Conservation (phyloP, 1,140 invertebrate species). For the Brachionus asplanchnoidis region DNA sequence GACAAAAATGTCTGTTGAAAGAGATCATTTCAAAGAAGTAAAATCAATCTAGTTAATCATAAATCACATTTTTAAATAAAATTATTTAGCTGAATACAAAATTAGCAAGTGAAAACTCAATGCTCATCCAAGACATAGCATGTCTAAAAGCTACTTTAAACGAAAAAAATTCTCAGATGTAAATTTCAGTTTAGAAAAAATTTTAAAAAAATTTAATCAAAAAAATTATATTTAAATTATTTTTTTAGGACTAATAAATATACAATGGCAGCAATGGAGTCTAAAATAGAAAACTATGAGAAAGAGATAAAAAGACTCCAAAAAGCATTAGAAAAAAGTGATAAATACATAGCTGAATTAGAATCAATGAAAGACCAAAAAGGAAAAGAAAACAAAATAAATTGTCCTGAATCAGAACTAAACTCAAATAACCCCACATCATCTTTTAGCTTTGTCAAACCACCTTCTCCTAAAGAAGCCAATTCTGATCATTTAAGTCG, state of each 20-base stretch:
- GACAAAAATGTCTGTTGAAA: background rate
- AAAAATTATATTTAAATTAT: background rate
- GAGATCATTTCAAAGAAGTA: background rate
- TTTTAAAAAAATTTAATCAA: background rate
- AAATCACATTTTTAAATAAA: background rate
- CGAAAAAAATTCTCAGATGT: constrained; percentile 35
- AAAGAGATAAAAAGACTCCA: constrained; percentile 51
- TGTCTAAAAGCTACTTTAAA: background rate
- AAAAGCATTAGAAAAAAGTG: constrained; percentile 53
- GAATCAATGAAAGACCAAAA: constrained; percentile 45
- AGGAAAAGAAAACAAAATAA: constrained; percentile 20
- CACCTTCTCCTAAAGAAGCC: background rate
- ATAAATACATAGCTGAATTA: constrained; percentile 53
- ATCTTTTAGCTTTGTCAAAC: background rate
- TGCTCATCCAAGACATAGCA: constrained; percentile 13
- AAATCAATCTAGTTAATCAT: background rate
- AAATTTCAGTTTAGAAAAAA: background rate
- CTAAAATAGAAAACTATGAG: constrained; percentile 50
- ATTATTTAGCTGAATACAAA: constrained; percentile 19
- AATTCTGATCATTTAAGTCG: background rate
- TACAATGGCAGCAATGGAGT: constrained; percentile 53
- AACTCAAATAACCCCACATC: background rate
- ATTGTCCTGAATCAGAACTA: background rate
- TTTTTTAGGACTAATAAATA: constrained; percentile 49
- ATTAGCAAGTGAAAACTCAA: constrained; percentile 38